Conservation (phyloP, 2,797 vertebrate species). For the Columba guinea region DNA sequence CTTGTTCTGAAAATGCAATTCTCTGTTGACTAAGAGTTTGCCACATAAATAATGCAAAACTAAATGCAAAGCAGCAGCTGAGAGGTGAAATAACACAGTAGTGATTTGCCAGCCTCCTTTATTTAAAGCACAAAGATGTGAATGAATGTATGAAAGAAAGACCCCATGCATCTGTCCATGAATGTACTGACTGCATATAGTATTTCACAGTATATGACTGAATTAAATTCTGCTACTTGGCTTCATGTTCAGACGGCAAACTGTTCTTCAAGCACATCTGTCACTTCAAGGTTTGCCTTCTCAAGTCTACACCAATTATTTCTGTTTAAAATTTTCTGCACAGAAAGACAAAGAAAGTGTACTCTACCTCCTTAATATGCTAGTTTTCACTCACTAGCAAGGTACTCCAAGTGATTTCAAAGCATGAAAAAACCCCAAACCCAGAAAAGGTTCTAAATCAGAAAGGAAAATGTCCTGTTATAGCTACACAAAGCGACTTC, state of each 20-base stretch:
- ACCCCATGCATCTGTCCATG: background rate
- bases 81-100: background rate
- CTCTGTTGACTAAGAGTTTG: background rate
- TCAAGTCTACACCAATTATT: background rate
- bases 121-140: background rate
- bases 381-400: background rate
- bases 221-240: background rate
- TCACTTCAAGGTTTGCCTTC: background rate
- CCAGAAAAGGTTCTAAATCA: background rate
- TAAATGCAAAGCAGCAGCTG: background rate
- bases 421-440: background rate
- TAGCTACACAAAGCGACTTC: background rate
- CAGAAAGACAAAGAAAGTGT: background rate
- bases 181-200: background rate
- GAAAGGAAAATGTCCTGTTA: background rate
- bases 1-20: background rate
- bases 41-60: background rate
- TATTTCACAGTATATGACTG: background rate
- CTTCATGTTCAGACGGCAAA: background rate
- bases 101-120: background rate
- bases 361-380: background rate
- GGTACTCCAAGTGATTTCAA: background rate
- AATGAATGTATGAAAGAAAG: background rate
- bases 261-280: background rate
- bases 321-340: background rate